Conservation (phyloP, 2,113 vertebrate species). For the Psettodes erumei region DNA sequence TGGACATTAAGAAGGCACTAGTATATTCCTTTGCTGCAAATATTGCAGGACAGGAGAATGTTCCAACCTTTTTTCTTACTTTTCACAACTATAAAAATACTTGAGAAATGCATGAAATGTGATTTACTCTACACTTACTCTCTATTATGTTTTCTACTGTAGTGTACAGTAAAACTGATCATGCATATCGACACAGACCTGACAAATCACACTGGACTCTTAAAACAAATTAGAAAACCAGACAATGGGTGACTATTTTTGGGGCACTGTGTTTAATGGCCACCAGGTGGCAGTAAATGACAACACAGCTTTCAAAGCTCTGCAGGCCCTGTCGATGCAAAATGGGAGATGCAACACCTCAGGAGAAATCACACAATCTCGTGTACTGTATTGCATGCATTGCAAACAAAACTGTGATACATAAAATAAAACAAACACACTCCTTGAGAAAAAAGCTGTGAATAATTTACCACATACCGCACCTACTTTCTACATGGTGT, state of each 20-base stretch:
- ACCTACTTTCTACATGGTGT: not conserved
- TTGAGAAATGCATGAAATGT: not conserved
- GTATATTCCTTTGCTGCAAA: not conserved
- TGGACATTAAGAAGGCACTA: too few relatives aligned
- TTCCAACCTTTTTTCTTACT: not conserved
- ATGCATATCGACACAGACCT: not conserved
- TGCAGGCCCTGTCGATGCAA: slow-evolving; percentile 27
- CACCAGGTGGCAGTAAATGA: slow-evolving; percentile 45
- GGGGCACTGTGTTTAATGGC: not conserved
- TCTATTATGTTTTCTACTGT: not conserved
- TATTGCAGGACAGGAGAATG: not conserved
- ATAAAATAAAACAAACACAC: not conserved
- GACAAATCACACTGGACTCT: not conserved
- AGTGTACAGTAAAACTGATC: not conserved
- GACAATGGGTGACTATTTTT: not conserved
- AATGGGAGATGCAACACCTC: slow-evolving; percentile 32
- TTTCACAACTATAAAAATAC: not conserved
- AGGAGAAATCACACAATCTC: slow-evolving; percentile 3
- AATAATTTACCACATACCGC: slow-evolving; percentile 3
- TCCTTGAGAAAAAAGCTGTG: not conserved
- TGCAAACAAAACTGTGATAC: slow-evolving; percentile 3
- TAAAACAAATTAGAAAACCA: not conserved
- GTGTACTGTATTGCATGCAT: slow-evolving; percentile 3
- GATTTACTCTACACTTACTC: not conserved
- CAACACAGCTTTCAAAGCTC: slow-evolving; percentile 17